These are phyloP conservation scores for Pitta sordida DNA, from an alignment of 2,113 vertebrate species.

Conservation along the genomic window DNA sequence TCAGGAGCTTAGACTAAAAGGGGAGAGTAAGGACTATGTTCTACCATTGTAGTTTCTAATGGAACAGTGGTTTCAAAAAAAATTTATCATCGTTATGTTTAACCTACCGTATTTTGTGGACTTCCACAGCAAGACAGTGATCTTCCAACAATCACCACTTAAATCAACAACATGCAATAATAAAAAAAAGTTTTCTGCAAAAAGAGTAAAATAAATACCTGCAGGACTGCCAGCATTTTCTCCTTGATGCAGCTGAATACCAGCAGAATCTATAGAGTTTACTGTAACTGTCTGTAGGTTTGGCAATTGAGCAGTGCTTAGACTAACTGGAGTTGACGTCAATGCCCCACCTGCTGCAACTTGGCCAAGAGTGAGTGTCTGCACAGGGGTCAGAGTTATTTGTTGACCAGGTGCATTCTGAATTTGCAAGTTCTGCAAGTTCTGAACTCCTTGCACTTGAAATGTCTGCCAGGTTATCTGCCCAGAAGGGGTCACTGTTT, in stretches of 20 bases:
- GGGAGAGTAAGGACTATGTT: not conserved
- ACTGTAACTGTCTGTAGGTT: conserved; percentile 97
- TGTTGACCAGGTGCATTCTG: conserved; percentile 92
- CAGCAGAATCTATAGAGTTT: conserved; percentile 89
- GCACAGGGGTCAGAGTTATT: conserved; percentile 95
- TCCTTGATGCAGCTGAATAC: conserved; percentile 86
- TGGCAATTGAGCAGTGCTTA: conserved; percentile 92
- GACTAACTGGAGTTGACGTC: conserved; percentile 85
- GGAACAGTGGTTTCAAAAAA: not conserved
- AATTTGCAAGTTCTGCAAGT: conserved; percentile 97
- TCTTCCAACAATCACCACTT: not conserved
- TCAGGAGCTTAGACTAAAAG: not conserved
- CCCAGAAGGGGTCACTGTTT: conserved; percentile 95
- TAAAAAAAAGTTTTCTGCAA: not conserved
- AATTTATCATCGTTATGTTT: not conserved
- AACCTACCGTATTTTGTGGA: not conserved
- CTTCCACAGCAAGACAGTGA: not conserved
- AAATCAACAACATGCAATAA: conserved; percentile 10
- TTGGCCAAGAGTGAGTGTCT: conserved; percentile 95
- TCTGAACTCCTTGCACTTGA: conserved; percentile 98
- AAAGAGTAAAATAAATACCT: conserved; percentile 78
- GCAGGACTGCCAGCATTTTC: conserved; percentile 85
- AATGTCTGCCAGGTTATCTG: conserved; percentile 99
- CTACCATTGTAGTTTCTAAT: not conserved
- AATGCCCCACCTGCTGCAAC: conserved; percentile 82